Conservation (phyloP, 2,113 vertebrate species). For the Malurus cyaneus region DNA sequence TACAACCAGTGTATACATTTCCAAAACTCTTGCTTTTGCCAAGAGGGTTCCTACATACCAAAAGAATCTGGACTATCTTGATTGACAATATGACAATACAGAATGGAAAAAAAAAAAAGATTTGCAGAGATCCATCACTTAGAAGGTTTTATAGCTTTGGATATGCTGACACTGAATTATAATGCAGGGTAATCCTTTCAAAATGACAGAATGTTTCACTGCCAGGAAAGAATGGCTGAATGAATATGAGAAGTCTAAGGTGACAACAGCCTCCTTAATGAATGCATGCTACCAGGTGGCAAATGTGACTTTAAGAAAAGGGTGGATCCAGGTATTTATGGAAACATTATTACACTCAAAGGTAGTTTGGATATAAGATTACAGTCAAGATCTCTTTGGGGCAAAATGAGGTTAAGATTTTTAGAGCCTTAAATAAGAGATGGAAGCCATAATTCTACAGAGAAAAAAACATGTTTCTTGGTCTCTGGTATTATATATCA, state of each 20-base stretch:
- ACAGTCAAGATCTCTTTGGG: neutral
- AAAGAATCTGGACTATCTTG: neutral
- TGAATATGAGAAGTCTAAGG: neutral
- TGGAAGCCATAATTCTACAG: neutral
- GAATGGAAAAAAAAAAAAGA: neutral
- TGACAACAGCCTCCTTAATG: neutral
- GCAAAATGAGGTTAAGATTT: neutral
- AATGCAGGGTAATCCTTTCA: constrained; percentile 27
- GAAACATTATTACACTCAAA: neutral
- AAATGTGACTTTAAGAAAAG: neutral
- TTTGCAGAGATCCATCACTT: neutral
- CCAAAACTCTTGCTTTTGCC: neutral
- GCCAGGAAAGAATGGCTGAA: neutral
- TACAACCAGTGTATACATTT: accelerated
- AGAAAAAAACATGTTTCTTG: neutral
- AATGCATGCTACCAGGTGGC: neutral
- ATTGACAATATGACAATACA: neutral
- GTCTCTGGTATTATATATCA: neutral
- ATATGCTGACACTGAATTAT: constrained; percentile 8
- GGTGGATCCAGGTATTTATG: neutral
- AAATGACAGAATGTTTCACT: neutral
- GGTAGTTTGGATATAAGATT: neutral
- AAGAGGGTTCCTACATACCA: neutral
- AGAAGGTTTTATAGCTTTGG: constrained; percentile 3
- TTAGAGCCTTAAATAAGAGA: neutral